Percentiles rank a stretch among this genome's conserved stretches.
Evolutionary conservation across 23 tunicate species (phyloP).

Genomic region (Corella eumyota): DNA sequence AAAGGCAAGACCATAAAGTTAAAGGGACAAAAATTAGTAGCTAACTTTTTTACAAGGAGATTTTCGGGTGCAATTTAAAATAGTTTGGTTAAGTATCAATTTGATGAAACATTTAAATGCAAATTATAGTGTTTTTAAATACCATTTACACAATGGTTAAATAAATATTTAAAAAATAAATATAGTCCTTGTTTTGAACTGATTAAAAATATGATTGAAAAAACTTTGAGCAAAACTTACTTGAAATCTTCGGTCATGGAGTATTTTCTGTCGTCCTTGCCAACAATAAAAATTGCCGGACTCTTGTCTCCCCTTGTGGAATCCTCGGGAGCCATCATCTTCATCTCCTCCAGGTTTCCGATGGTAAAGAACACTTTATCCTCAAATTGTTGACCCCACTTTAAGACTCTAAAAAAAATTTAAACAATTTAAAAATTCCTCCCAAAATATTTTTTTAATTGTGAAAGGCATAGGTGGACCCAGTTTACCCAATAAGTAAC

Average conservation of each 20-base stretch:
- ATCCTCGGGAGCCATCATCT: conserved; percentile 19
- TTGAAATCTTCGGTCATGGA: conserved; percentile 64
- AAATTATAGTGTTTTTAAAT: neutral
- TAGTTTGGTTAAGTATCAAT: too few relatives aligned
- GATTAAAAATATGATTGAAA: too few relatives aligned
- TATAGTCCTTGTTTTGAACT: too few relatives aligned
- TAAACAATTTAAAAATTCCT: too few relatives aligned
- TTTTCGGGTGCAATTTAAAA: too few relatives aligned
- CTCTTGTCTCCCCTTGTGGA: conserved; percentile 40
- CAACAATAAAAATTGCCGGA: conserved; percentile 66
- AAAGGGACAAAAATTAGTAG: neutral
- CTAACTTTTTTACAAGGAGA: too few relatives aligned
- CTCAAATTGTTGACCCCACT: conserved; percentile 49
- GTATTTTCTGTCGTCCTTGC: conserved; percentile 62
- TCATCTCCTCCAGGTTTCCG: conserved; percentile 49
- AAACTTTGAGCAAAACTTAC: too few relatives aligned
- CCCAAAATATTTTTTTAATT: too few relatives aligned
- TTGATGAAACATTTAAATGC: too few relatives aligned
- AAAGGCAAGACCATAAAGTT: neutral
- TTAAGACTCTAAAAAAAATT: conserved; percentile 64
- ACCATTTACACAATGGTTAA: neutral
- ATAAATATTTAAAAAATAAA: too few relatives aligned
- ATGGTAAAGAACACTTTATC: conserved; percentile 45
- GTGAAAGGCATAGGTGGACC: too few relatives aligned
- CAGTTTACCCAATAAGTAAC: too few relatives aligned